phyloP scores from a whole-genome alignment of 1,140 invertebrate genomes.

The Epicauta chinensis region DNA sequence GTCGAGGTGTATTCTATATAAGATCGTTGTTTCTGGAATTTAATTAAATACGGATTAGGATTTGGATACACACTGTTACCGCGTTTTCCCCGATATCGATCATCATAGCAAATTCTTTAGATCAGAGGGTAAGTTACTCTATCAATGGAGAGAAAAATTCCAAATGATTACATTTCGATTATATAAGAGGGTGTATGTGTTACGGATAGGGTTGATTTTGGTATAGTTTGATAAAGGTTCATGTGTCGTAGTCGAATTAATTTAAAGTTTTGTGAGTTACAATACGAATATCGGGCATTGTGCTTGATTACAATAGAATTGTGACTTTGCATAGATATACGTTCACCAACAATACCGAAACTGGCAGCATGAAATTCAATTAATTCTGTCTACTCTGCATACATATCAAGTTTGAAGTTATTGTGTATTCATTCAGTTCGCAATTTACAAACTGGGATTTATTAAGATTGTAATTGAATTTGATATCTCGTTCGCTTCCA shows the following conservation, averaged over 20 bases:
- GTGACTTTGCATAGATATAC: slow-evolving; percentile 32
- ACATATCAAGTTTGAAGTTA: slow-evolving; percentile 31
- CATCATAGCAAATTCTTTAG: too few relatives aligned
- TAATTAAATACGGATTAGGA: slow-evolving; percentile 42
- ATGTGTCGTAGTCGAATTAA: slow-evolving; percentile 16
- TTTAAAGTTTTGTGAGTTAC: slow-evolving; percentile 26
- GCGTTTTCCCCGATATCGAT: too few relatives aligned
- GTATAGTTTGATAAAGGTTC: too few relatives aligned
- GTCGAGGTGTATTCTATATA: slow-evolving; percentile 24
- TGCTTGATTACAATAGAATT: slow-evolving; percentile 26
- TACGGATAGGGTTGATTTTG: not conserved
- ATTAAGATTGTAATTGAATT: slow-evolving; percentile 26
- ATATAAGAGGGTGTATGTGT: too few relatives aligned
- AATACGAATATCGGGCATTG: slow-evolving; percentile 19
- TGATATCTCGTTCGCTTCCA: slow-evolving; percentile 14
- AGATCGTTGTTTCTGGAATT: slow-evolving; percentile 36
- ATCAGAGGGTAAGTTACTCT: too few relatives aligned
- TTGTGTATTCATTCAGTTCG: slow-evolving; percentile 28
- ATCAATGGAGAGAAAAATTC: not conserved
- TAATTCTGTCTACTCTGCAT: slow-evolving; percentile 25
- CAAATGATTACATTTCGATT: slow-evolving; percentile 2
- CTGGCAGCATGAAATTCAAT: slow-evolving; percentile 29
- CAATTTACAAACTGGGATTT: slow-evolving; percentile 16
- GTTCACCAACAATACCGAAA: slow-evolving; percentile 24
- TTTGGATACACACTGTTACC: too few relatives aligned